These are phyloP conservation scores for Aselliscus stoliczkanus DNA, from an alignment of 2,797 vertebrate genomes.

Conservation along the genomic window DNA sequence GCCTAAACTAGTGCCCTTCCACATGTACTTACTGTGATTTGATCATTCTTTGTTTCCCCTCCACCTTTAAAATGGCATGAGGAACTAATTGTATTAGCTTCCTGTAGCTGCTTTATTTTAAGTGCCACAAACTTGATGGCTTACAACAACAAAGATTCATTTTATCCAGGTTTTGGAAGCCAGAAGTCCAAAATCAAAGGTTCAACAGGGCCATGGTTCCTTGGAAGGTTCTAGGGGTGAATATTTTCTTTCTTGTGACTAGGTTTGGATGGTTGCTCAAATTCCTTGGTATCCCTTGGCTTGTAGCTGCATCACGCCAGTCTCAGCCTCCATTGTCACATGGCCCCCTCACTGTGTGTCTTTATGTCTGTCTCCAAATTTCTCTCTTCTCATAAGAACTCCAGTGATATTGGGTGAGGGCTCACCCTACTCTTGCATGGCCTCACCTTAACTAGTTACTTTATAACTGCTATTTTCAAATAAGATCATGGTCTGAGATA, in stretches of 20 bases:
- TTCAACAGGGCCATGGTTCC: not conserved
- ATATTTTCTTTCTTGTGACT: not conserved
- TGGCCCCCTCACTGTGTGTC: not conserved
- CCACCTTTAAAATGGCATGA: not conserved
- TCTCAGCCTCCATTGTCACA: not conserved
- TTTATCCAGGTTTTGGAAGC: not conserved
- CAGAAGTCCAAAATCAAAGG: not conserved
- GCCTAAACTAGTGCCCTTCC: not conserved
- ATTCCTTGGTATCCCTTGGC: not conserved
- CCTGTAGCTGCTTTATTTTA: not conserved
- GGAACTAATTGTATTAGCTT: not conserved
- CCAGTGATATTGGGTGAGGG: not conserved
- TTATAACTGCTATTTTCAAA: not conserved
- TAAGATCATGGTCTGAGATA: not conserved
- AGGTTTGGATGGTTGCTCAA: not conserved
- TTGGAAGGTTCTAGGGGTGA: not conserved
- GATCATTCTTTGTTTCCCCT: not conserved
- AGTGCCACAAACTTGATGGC: not conserved
- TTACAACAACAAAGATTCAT: not conserved
- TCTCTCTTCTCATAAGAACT: not conserved
- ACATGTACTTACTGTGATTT: not conserved
- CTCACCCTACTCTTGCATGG: not conserved
- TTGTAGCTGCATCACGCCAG: not conserved
- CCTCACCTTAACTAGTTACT: not conserved
- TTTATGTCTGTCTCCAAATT: not conserved